Percentiles rank a stretch among this genome's conserved stretches.
Conservation (phyloP, 2,113 vertebrate species). For the Colaptes auratus region DNA sequence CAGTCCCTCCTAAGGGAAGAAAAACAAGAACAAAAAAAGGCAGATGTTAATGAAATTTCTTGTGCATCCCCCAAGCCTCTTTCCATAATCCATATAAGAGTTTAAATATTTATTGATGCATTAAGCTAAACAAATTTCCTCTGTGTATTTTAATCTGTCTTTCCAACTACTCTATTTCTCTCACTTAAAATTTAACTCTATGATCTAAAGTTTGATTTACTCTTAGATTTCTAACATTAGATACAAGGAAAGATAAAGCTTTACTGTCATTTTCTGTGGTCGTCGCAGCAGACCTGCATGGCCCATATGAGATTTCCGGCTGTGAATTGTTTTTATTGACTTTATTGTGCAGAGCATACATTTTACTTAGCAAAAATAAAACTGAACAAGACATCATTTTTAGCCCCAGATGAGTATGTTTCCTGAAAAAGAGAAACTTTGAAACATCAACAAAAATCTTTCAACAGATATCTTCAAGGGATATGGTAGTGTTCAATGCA, state of each 20-base stretch:
- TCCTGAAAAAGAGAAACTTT: neutral
- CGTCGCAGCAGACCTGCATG: neutral
- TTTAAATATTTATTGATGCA: conserved; percentile 36
- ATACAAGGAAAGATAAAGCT: neutral
- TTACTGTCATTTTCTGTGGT: neutral
- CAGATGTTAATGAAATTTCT: neutral
- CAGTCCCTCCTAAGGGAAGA: neutral
- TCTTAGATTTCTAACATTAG: neutral
- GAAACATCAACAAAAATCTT: neutral
- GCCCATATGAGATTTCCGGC: neutral
- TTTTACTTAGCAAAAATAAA: conserved; percentile 1
- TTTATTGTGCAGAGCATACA: neutral
- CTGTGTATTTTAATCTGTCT: neutral
- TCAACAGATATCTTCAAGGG: neutral
- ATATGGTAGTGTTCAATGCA: neutral
- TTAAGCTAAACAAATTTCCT: neutral
- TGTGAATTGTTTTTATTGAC: neutral
- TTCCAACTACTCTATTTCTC: conserved; percentile 2
- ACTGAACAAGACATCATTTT: neutral
- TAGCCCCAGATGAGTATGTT: neutral
- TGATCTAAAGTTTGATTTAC: neutral
- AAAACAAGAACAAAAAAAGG: neutral
- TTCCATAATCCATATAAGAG: neutral
- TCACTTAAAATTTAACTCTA: conserved; percentile 2
- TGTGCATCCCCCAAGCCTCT: neutral